Evolutionary conservation across 1,140 invertebrate genomes (phyloP), one percentile per base, ranked within the genome.

Genomic region (Drosophila orena): DNA sequence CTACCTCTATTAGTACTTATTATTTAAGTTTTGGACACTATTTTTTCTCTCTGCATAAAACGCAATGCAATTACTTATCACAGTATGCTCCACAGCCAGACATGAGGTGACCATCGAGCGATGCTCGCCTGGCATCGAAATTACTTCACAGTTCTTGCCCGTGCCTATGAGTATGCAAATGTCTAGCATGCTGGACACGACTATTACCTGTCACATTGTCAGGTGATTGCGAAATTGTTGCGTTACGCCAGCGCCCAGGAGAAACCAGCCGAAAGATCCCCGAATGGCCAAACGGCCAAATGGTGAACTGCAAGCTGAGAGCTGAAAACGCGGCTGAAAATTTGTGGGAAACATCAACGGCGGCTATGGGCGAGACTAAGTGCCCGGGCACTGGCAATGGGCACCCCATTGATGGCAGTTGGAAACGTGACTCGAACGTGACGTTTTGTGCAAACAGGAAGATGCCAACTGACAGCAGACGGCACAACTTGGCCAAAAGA

Each of bases 151-250:
- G 80, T 43, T 72, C 43, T 46, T 54, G 46, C 52, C 66, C 34
- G 65, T 55, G 76, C 57, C 43, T 59, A 77, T 78, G 75, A 59
- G 59, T 73, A 80, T 69, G 81, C 81, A 85, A 81, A 81, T 79
- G 81, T 68, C 74, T 84, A 89, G 75, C 77, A 61, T 70, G 64
- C 72, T 89, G 85, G 79, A 89, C 85, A 89, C 85, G 84, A 89
- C 84, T 90, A 89, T 89, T 89, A 90, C 84, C 84, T 89, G 84
- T 89, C 84, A 89, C 84, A 89, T 89, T 89, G 84, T 89, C 84
- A 89, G 84, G 84, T 89, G 84, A 89, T 89, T 89, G 84, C 85
- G 69, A 89, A 89, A 89, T 89, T 89, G 84, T 89, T 89, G 84
- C 84, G 84, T 89, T 89, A 89, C 84, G 79, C 85, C 80, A 84